Evolutionary conservation across 35 echinoderm and acorn worm species (phyloP).

Genomic region (Stichopus chloronotus): DNA sequence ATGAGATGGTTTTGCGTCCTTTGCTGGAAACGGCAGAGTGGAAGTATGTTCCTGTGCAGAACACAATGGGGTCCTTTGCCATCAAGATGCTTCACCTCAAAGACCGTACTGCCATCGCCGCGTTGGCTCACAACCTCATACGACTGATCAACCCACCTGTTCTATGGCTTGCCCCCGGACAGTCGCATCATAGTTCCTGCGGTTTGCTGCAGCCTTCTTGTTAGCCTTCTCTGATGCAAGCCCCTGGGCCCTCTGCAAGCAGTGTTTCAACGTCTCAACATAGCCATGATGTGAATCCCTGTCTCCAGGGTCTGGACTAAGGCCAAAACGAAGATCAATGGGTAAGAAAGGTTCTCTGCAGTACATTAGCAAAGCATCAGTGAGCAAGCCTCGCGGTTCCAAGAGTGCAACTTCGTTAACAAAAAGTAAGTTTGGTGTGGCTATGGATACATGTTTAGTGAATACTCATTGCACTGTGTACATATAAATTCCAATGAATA

Average conservation of each 20-base stretch:
- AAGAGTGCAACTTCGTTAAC: too few relatives aligned
- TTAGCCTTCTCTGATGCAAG: slow-evolving; percentile 36
- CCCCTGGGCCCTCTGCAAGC: slow-evolving; percentile 22
- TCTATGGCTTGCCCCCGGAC: slow-evolving; percentile 43
- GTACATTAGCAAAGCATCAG: slow-evolving; percentile 56
- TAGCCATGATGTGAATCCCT: slow-evolving; percentile 16
- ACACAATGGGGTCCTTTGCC: background rate
- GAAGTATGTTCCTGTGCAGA: background rate
- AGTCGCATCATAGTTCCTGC: slow-evolving; percentile 52
- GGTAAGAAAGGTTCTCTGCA: slow-evolving; percentile 53
- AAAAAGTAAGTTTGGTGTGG: too few relatives aligned
- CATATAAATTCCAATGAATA: too few relatives aligned
- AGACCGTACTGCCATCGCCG: background rate
- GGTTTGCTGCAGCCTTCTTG: slow-evolving; percentile 27
- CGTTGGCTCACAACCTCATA: slow-evolving; percentile 54
- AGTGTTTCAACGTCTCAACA: slow-evolving; percentile 9
- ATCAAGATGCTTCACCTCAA: slow-evolving; percentile 15
- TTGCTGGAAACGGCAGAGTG: background rate
- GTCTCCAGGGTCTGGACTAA: background rate
- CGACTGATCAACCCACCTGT: slow-evolving; percentile 55
- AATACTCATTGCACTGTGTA: too few relatives aligned
- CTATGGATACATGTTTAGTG: too few relatives aligned
- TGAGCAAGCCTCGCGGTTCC: too few relatives aligned
- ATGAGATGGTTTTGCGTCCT: background rate
- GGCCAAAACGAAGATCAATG: slow-evolving; percentile 43